Evolutionary conservation across 2,888 invertebrate species (phyloP).

Genomic region (Melieria omissa): DNA sequence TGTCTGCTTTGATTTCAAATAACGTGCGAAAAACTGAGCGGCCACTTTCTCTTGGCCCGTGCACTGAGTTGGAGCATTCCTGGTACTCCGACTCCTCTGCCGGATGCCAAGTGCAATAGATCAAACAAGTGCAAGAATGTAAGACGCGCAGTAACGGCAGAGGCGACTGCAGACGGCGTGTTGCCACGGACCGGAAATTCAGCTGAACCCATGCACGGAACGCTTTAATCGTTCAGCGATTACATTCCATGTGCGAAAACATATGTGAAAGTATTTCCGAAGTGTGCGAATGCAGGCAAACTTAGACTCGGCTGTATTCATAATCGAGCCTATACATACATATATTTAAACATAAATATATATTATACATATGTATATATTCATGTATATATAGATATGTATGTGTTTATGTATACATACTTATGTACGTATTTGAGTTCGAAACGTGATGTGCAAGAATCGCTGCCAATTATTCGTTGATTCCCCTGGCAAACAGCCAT

Average conservation of each 20-base stretch:
- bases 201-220: no score
- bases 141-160: neutral
- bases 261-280: neutral
- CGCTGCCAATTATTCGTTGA: slow-evolving; percentile 12
- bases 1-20: no score
- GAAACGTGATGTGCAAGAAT: slow-evolving; percentile 16
- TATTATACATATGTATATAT: neutral
- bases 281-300: neutral
- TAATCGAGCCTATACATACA: neutral
- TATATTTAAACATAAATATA: neutral
- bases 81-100: no score
- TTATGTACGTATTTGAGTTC: neutral
- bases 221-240: no score
- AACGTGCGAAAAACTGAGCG: no score
- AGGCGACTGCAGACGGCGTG: neutral
- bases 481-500: neutral
- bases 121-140: slow-evolving; percentile 2
- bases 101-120: no score
- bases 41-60: no score
- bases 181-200: neutral
- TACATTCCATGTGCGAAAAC: no score
- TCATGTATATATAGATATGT: neutral
- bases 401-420: neutral
- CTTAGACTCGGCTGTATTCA: neutral
- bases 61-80: no score